A percentile compares a stretch with the other conserved stretches of the same genome.
Evolutionary conservation across 2,888 invertebrate genomes (phyloP).

Genomic region (Drosophila affinis): DNA sequence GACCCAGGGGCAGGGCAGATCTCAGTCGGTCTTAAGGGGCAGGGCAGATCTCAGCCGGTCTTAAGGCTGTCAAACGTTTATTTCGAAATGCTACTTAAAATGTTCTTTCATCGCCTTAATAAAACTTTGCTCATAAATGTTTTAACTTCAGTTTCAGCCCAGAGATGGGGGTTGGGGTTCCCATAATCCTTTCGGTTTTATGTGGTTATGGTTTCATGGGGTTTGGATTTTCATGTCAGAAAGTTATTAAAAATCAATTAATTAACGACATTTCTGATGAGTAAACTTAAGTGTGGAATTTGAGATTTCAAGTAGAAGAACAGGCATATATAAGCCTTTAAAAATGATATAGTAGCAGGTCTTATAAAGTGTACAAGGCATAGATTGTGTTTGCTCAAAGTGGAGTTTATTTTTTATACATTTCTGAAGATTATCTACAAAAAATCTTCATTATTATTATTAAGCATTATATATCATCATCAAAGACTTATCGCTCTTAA

Average conservation of each 20-base stretch:
- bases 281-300: not conserved
- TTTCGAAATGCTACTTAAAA: slow-evolving; percentile 42
- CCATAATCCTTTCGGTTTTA: not conserved
- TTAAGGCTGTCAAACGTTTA: slow-evolving; percentile 34
- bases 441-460: not conserved
- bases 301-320: not conserved
- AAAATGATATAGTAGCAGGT: not conserved
- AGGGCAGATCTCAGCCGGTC: not conserved
- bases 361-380: not conserved
- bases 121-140: slow-evolving; percentile 36
- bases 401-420: not conserved
- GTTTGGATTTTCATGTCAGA: not conserved
- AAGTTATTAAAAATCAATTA: not conserved
- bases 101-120: slow-evolving; percentile 30
- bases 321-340: not conserved
- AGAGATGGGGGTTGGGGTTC: not conserved
- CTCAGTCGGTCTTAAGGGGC: too few species aligned
- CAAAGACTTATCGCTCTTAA: too few species aligned
- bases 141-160: slow-evolving; percentile 17
- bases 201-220: not conserved
- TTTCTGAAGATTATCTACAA: too few species aligned
- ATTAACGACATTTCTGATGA: not conserved
- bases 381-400: too few species aligned
- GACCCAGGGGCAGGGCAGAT: not conserved
- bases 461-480: not conserved